Percentiles rank a stretch among this genome's conserved stretches.
These are phyloP conservation scores for Campoletis raptor DNA, from an alignment of 2,888 invertebrate genomes.

Conservation along the genomic window DNA sequence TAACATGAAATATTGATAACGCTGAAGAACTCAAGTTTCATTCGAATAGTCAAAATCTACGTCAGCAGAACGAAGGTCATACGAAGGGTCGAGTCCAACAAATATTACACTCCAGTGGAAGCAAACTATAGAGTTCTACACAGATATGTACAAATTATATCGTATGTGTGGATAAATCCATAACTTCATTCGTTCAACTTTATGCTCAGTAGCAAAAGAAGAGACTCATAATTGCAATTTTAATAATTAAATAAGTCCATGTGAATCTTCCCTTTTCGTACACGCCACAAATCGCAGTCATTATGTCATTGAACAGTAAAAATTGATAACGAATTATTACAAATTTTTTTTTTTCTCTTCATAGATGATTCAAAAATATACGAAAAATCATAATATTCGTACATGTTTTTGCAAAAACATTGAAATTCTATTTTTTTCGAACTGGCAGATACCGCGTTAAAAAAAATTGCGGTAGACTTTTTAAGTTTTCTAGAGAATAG, in stretches of 20 bases:
- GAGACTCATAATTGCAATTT: conserved; percentile 4
- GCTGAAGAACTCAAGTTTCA: background rate
- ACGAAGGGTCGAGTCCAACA: background rate
- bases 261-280: background rate
- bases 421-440: too few species aligned
- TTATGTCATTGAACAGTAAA: background rate
- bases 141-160: background rate
- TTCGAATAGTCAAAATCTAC: background rate
- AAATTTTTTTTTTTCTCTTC: background rate
- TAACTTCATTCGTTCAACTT: background rate
- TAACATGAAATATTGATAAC: background rate
- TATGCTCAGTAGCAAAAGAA: background rate
- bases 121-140: background rate
- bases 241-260: conserved; percentile 28
- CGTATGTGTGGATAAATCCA: background rate
- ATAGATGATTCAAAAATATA: too few species aligned
- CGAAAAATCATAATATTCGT: too few species aligned
- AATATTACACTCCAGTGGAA: background rate
- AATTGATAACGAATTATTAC: background rate
- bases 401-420: too few species aligned
- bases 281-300: background rate
- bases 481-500: too few species aligned
- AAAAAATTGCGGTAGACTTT: too few species aligned
- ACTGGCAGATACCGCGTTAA: too few species aligned
- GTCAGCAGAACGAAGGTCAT: background rate